Conservation (phyloP, 2,113 vertebrate species). For the Nothobranchius furzeri region DNA sequence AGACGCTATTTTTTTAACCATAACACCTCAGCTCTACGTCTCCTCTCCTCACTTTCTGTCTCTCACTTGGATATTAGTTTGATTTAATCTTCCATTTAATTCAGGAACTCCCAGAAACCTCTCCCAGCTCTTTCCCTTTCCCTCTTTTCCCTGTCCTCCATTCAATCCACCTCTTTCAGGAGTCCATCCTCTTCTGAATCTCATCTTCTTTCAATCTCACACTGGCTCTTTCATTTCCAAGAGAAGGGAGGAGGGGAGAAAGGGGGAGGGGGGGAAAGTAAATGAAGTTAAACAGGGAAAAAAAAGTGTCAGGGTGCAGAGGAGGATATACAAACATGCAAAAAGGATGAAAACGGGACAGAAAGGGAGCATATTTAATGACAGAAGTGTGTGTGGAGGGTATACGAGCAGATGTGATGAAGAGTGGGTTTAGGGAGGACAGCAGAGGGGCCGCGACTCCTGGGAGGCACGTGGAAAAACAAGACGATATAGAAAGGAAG, state of each 20-base stretch:
- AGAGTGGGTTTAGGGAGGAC: neutral
- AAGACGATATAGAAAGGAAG: constrained; percentile 29
- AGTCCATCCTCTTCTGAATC: constrained; percentile 62
- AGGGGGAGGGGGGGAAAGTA: neutral
- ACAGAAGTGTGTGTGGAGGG: neutral
- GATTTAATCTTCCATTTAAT: constrained; percentile 73
- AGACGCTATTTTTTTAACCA: constrained; percentile 18
- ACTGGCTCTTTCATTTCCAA: constrained; percentile 27
- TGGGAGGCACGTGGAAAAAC: neutral
- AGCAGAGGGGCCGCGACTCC: neutral
- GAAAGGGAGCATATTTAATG: constrained; percentile 1
- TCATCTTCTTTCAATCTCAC: constrained; percentile 49
- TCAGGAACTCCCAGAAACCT: constrained; percentile 61
- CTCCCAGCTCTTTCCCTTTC: constrained; percentile 25
- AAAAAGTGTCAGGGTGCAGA: constrained; percentile 16
- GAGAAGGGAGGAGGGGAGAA: neutral
- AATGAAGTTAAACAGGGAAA: constrained; percentile 34
- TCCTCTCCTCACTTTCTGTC: constrained; percentile 9
- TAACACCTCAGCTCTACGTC: constrained; percentile 6
- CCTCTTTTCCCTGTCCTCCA: constrained; percentile 26
- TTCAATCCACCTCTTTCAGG: constrained; percentile 46
- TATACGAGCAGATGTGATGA: constrained; percentile 7
- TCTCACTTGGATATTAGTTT: constrained; percentile 67
- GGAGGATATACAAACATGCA: constrained; percentile 18
- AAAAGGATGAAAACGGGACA: constrained; percentile 5